A percentile compares a stretch with the other conserved stretches of the same genome.
phyloP scores from a whole-genome alignment of 2,797 vertebrate genomes.

The Acrossocheilus wenchowensis region DNA sequence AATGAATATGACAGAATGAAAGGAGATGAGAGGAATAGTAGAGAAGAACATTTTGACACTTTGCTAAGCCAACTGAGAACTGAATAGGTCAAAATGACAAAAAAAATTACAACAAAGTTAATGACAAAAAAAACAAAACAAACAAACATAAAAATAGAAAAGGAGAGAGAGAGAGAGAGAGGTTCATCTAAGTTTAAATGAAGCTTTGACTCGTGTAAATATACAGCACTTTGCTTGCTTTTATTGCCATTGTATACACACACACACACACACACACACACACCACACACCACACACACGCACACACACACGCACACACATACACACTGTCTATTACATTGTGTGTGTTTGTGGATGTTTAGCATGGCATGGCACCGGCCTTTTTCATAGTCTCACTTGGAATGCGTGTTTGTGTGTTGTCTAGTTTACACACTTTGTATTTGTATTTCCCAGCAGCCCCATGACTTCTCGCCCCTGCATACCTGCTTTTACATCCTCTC shows the following conservation, averaged over 20 bases:
- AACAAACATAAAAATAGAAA: background rate
- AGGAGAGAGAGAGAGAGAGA: background rate
- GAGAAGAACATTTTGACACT: background rate
- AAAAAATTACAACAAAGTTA: background rate
- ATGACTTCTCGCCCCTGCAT: background rate
- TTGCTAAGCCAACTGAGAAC: background rate
- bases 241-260: constrained; percentile 1
- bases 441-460: background rate
- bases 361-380: background rate
- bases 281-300: background rate
- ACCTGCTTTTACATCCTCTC: background rate
- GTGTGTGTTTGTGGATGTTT: background rate
- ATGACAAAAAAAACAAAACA: background rate
- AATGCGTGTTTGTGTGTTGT: background rate
- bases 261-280: background rate
- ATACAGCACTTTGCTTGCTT: constrained; percentile 13
- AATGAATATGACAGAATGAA: background rate
- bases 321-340: background rate
- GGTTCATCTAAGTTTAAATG: background rate
- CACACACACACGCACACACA: background rate
- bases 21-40: background rate
- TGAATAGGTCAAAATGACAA: background rate
- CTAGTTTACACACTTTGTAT: background rate
- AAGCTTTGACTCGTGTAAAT: background rate
- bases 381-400: constrained; percentile 3